Evolutionary conservation across 2,113 vertebrate species (phyloP), one percentile per base, ranked within the genome.

Genomic region (Panthera leo): DNA sequence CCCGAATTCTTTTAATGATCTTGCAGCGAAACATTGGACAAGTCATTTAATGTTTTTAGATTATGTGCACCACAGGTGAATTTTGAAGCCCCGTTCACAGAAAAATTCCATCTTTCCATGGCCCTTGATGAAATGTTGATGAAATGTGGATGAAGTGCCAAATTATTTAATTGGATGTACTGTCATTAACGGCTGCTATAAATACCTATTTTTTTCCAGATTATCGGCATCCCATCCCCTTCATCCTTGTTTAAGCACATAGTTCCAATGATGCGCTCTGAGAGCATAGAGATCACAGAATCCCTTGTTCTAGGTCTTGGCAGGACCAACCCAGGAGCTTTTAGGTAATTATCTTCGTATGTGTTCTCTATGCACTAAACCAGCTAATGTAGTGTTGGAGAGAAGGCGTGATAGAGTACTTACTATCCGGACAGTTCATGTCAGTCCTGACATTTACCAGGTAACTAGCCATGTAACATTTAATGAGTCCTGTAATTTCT

Each of bases 191-290:
- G 29, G 39, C 95, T 97, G 2, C 58, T 97, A 12, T 48, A 94
- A 86, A 80, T 92, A 34, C 3, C 2, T 95, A 11, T 96, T 61
- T 98, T 94, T 19, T 88, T 94, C 51, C 96, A 99, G 99, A 99
- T 99, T 98, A 99, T 99, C 98, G 99, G 99, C 98, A 99, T 99
- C 99, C 99, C 99, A 94, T 99, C 99, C 98, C 99, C 99, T 95
- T 99, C 99, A 75, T 99, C 99, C 96, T 98, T 99, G 96, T 99
- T 99, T 99, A 99, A 99, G 99, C 99, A 99, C 98, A 99, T 99
- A 98, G 99, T 99, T 98, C 99, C 99, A 51, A 99, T 99, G 99
- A 99, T 99, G 99, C 99, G 99, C 98, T 99, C 99, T 95, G 99
- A 99, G 99, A 99, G 99, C 99, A 99, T 99, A 99, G 99, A 99